phyloP scores from a whole-genome alignment of 1,140 invertebrate species.

The Armadillidium nasatum region DNA sequence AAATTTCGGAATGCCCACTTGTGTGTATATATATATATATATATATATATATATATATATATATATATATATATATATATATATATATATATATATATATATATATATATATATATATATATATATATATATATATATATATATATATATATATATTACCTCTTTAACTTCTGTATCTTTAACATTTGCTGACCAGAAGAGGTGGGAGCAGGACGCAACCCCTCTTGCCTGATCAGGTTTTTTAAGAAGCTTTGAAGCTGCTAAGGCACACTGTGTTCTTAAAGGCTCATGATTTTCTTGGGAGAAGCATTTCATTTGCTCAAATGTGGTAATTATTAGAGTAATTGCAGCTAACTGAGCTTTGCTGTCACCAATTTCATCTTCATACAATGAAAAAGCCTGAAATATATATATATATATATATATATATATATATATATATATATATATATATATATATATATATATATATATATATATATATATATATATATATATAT shows the following conservation, averaged over 20 bases:
- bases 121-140: constrained; percentile 32
- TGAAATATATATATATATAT: constrained; percentile 48
- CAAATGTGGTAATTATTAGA: constrained; percentile 89
- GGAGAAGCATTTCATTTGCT: constrained; percentile 81
- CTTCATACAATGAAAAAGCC: constrained; percentile 96
- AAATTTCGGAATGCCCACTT: not conserved
- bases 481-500: too few species aligned
- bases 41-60: too few species aligned
- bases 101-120: not conserved
- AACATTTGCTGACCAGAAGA: constrained; percentile 92
- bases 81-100: not conserved
- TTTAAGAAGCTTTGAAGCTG: constrained; percentile 91
- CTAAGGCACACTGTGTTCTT: constrained; percentile 86
- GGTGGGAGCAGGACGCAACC: constrained; percentile 82
- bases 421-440: too few species aligned
- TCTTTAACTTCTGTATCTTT: constrained; percentile 62
- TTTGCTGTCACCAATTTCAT: constrained; percentile 97
- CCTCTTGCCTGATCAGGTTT: constrained; percentile 95
- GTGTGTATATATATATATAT: too few species aligned
- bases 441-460: too few species aligned
- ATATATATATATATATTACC: constrained; percentile 54
- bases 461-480: too few species aligned
- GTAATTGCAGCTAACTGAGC: constrained; percentile 93
- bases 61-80: too few species aligned
- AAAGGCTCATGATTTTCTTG: constrained; percentile 97